phyloP scores from a whole-genome alignment of 2,888 invertebrate species.

The Drosophila anceps region DNA sequence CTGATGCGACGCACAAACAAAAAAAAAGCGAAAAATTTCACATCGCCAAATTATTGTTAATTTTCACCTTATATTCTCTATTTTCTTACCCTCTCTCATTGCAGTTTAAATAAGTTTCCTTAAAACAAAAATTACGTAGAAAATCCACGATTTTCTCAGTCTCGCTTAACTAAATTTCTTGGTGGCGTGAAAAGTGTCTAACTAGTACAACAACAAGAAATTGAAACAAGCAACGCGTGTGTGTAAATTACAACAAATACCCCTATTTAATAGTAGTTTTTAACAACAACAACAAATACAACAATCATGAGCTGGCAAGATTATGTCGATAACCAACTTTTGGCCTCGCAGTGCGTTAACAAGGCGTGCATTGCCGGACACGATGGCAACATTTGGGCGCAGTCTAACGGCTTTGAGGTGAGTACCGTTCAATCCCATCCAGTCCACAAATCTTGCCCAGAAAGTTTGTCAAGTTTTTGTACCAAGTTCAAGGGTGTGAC shows the following conservation, averaged over 20 bases:
- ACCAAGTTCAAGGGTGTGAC: slow-evolving; percentile 85
- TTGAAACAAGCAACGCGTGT: slow-evolving; percentile 50
- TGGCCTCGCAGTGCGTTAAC: slow-evolving; percentile 97
- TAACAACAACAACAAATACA: slow-evolving; percentile 60
- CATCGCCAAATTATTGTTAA: slow-evolving; percentile 40
- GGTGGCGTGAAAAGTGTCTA: slow-evolving; percentile 56
- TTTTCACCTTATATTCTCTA: slow-evolving; percentile 46
- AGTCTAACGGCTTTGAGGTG: slow-evolving; percentile 97
- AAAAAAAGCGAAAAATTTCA: slow-evolving; percentile 15
- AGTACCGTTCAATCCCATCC: slow-evolving; percentile 86
- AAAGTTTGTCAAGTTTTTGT: slow-evolving; percentile 50
- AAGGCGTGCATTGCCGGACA: slow-evolving; percentile 98
- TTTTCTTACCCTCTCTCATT: slow-evolving; percentile 67
- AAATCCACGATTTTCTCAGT: slow-evolving; percentile 62
- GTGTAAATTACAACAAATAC: slow-evolving; percentile 49
- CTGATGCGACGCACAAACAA: slow-evolving; percentile 20
- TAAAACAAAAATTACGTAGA: slow-evolving; percentile 55
- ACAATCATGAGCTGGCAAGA: slow-evolving; percentile 97
- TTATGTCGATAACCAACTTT: slow-evolving; percentile 98
- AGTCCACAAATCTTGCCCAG: slow-evolving; percentile 15
- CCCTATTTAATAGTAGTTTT: slow-evolving; percentile 62
- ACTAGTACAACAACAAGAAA: slow-evolving; percentile 41
- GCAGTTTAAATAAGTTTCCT: slow-evolving; percentile 72
- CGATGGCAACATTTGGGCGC: slow-evolving; percentile 98
- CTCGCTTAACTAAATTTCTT: slow-evolving; percentile 66